Conservation (phyloP, 2,113 vertebrate species). For the Channa argus region DNA sequence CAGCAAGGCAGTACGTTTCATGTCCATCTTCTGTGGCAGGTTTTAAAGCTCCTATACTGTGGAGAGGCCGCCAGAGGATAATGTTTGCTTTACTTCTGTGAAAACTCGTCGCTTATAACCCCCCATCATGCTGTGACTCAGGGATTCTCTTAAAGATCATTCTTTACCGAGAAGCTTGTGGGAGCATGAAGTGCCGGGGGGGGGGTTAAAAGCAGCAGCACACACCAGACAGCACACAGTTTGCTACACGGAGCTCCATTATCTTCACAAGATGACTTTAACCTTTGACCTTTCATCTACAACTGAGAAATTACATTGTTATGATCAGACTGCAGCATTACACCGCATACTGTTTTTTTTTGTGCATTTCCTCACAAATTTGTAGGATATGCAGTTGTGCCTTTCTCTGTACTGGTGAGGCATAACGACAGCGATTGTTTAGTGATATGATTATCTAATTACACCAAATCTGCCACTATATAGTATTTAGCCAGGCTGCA, state of each 20-base stretch:
- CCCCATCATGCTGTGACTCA: conserved; percentile 29
- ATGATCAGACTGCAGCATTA: neutral
- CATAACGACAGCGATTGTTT: neutral
- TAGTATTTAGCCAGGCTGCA: neutral
- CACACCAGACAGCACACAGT: neutral
- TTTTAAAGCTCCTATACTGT: conserved; percentile 17
- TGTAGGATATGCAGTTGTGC: neutral
- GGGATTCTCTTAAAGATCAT: conserved; percentile 33
- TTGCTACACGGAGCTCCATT: neutral
- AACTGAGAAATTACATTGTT: neutral
- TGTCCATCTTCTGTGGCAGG: neutral
- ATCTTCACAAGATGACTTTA: neutral
- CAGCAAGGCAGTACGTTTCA: neutral
- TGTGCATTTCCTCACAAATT: neutral
- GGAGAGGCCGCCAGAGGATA: conserved; percentile 8
- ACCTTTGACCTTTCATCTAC: conserved; percentile 11
- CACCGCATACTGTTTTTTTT: neutral
- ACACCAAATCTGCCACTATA: neutral
- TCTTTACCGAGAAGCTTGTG: conserved; percentile 15
- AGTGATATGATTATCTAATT: conserved; percentile 9
- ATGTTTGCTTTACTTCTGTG: conserved; percentile 33
- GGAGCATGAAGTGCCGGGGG: neutral
- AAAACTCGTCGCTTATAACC: conserved; percentile 37
- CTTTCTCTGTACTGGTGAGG: conserved; percentile 4
- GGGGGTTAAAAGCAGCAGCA: neutral